These are phyloP conservation scores for Sphaeramia orbicularis DNA, from an alignment of 2,797 vertebrate species.

Conservation along the genomic window DNA sequence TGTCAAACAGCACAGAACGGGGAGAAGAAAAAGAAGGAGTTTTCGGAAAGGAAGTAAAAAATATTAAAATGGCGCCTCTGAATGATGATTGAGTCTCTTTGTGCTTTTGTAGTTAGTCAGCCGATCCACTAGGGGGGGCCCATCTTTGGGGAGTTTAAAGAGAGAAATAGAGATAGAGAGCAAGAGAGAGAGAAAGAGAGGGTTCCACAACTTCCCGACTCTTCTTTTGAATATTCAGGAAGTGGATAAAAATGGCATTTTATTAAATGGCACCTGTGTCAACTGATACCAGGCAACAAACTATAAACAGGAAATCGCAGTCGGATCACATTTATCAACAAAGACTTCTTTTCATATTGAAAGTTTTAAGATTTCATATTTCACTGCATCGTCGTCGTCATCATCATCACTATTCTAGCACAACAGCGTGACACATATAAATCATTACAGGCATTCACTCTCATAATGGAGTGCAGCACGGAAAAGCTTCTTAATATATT, in stretches of 20 bases:
- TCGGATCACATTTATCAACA: constrained; percentile 75
- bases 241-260: constrained; percentile 59
- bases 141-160: constrained; percentile 82
- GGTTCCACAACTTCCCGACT: constrained; percentile 60
- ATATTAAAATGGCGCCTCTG: constrained; percentile 62
- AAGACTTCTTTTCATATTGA: constrained; percentile 67
- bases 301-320: constrained; percentile 67
- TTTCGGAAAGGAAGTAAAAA: constrained; percentile 48
- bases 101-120: constrained; percentile 83
- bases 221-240: constrained; percentile 58
- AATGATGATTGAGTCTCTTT: constrained; percentile 83
- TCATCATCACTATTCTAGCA: constrained; percentile 81
- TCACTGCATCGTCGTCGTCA: constrained; percentile 67
- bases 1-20: constrained; percentile 69
- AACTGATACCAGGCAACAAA: constrained; percentile 68
- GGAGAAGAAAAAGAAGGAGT: constrained; percentile 25
- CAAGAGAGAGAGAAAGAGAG: constrained; percentile 42
- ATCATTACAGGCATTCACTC: constrained; percentile 81
- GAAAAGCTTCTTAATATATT: constrained; percentile 87
- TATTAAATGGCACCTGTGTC: constrained; percentile 60
- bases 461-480: constrained; percentile 71
- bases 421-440: constrained; percentile 80
- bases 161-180: constrained; percentile 58
- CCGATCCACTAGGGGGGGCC: constrained; percentile 79
- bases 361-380: constrained; percentile 71